phyloP scores from a whole-genome alignment of 2,888 invertebrate genomes.

The Polylopha cassiicola region DNA sequence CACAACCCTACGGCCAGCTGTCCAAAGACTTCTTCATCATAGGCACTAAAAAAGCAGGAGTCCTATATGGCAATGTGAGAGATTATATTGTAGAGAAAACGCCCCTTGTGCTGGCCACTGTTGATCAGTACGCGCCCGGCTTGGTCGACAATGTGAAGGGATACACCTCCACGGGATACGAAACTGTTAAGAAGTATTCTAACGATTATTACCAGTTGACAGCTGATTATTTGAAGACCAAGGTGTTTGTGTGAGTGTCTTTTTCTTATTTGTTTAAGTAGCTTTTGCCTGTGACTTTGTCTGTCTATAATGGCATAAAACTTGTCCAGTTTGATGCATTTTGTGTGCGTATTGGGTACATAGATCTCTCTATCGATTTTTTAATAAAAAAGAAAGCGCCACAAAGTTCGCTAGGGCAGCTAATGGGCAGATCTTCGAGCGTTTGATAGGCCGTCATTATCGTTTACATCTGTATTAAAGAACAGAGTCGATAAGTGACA shows the following conservation, averaged over 20 bases:
- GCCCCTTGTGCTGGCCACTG: conserved; percentile 58
- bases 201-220: conserved; percentile 71
- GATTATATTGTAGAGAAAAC: conserved; percentile 72
- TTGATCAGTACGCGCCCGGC: conserved; percentile 86
- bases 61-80: conserved; percentile 65
- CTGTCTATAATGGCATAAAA: too few species aligned
- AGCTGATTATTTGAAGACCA: conserved; percentile 81
- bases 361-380: too few species aligned
- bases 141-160: conserved; percentile 79
- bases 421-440: too few species aligned
- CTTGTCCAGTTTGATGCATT: too few species aligned
- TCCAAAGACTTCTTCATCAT: conserved; percentile 76
- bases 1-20: conserved; percentile 80
- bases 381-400: too few species aligned
- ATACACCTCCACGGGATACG: conserved; percentile 60
- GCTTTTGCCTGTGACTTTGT: too few species aligned
- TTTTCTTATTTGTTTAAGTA: conserved; percentile 3
- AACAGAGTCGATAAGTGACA: too few species aligned
- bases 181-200: conserved; percentile 64
- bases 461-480: too few species aligned
- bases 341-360: too few species aligned
- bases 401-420: too few species aligned
- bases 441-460: too few species aligned
- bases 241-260: conserved; percentile 87
- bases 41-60: conserved; percentile 68